Evolutionary conservation across 1,140 invertebrate species (phyloP).

Genomic region (Dinoponera quadriceps): DNA sequence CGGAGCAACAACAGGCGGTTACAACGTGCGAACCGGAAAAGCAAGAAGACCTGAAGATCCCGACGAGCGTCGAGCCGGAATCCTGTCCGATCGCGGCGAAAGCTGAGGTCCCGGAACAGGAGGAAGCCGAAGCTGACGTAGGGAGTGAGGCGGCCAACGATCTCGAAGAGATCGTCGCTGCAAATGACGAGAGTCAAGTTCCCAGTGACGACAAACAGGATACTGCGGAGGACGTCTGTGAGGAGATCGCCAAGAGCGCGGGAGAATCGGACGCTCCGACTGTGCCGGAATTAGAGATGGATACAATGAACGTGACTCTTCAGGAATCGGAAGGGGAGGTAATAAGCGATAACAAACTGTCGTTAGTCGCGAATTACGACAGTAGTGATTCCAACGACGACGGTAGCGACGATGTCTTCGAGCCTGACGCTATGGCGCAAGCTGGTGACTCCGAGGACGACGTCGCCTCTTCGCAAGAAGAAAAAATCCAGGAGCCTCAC

Average conservation of each 20-base stretch:
- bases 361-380: conserved; percentile 79
- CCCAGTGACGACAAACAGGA: conserved; percentile 6
- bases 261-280: conserved; percentile 7
- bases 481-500: conserved; percentile 31
- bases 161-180: background rate
- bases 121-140: conserved; percentile 2
- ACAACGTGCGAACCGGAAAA: conserved; percentile 16
- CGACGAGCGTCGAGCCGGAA: background rate
- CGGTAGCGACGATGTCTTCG: conserved; percentile 77
- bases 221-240: background rate
- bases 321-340: conserved; percentile 11
- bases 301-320: background rate
- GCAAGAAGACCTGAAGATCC: background rate
- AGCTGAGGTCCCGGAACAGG: background rate
- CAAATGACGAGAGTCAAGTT: background rate
- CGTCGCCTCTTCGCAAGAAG: background rate
- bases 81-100: background rate
- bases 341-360: conserved; percentile 46
- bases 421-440: conserved; percentile 35
- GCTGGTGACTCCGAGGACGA: conserved; percentile 28
- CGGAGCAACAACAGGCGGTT: background rate
- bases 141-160: background rate
- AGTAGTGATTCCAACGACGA: conserved; percentile 78
- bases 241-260: background rate
- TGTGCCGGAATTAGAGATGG: background rate